These are phyloP conservation scores for Heliothis virescens DNA, from an alignment of 1,140 invertebrate species.

Conservation along the genomic window DNA sequence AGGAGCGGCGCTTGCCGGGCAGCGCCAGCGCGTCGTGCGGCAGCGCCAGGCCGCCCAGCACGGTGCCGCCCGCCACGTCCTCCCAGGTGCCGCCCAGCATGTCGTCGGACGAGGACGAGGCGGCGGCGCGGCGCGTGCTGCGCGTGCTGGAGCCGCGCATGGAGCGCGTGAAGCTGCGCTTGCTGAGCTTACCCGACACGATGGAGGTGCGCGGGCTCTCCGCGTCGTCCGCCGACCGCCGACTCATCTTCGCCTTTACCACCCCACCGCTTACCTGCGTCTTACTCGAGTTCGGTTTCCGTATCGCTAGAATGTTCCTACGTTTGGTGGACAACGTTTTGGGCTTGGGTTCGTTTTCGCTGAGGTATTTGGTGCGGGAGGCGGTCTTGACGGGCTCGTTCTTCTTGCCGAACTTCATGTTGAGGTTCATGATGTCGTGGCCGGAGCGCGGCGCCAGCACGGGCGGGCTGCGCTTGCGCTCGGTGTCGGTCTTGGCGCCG, in stretches of 20 bases:
- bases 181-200: slow-evolving; percentile 64
- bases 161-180: slow-evolving; percentile 66
- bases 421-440: slow-evolving; percentile 70
- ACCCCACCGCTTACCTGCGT: slow-evolving; percentile 62
- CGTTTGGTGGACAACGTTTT: slow-evolving; percentile 74
- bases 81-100: slow-evolving; percentile 63
- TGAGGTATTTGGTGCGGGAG: slow-evolving; percentile 68
- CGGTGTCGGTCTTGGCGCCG: slow-evolving; percentile 72
- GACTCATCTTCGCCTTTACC: slow-evolving; percentile 65
- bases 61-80: slow-evolving; percentile 64
- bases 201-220: slow-evolving; percentile 63
- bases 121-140: slow-evolving; percentile 58
- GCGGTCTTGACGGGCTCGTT: slow-evolving; percentile 72
- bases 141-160: slow-evolving; percentile 52
- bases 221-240: slow-evolving; percentile 68
- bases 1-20: slow-evolving; percentile 64
- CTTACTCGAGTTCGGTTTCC: slow-evolving; percentile 77
- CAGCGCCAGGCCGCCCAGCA: slow-evolving; percentile 58
- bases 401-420: slow-evolving; percentile 74
- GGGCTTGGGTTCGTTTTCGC: slow-evolving; percentile 76
- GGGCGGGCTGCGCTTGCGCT: slow-evolving; percentile 69
- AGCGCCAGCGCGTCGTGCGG: slow-evolving; percentile 62
- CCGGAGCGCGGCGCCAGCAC: slow-evolving; percentile 70
- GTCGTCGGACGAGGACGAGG: slow-evolving; percentile 70
- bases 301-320: slow-evolving; percentile 74